phyloP scores from a whole-genome alignment of 2,888 invertebrate genomes.

The Lydus trimaculatus region DNA sequence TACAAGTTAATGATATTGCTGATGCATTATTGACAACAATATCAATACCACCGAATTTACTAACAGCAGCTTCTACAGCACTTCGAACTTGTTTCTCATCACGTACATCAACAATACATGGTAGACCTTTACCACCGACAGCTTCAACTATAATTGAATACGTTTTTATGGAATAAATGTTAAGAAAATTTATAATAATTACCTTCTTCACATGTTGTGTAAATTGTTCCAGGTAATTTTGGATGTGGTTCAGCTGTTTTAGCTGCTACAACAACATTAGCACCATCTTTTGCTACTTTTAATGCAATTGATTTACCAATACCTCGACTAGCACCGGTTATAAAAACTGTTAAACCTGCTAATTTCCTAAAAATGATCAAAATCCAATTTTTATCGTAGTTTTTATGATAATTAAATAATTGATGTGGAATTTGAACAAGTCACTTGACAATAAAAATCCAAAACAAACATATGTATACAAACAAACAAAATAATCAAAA shows the following conservation, averaged over 20 bases:
- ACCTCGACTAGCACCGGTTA: slow-evolving; percentile 95
- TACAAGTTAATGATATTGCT: slow-evolving; percentile 87
- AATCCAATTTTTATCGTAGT: neutral
- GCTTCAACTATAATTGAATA: slow-evolving; percentile 82
- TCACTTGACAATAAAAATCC: no score
- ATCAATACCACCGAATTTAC: slow-evolving; percentile 95
- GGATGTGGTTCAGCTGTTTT: slow-evolving; percentile 92
- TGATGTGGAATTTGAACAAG: neutral
- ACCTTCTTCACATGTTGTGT: slow-evolving; percentile 90
- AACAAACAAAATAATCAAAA: neutral
- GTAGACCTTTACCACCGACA: slow-evolving; percentile 84
- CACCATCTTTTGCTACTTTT: slow-evolving; percentile 91
- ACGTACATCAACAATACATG: slow-evolving; percentile 88
- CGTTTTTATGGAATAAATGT: no score
- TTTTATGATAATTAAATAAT: neutral
- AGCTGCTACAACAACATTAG: slow-evolving; percentile 89
- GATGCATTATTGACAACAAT: slow-evolving; percentile 96
- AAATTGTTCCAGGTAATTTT: slow-evolving; percentile 91
- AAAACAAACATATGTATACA: no score
- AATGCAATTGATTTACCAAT: slow-evolving; percentile 96
- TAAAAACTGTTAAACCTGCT: slow-evolving; percentile 90
- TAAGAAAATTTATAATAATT: no score
- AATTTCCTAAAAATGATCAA: slow-evolving; percentile 65
- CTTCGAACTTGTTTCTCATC: slow-evolving; percentile 77
- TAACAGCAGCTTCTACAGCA: slow-evolving; percentile 77